These are phyloP conservation scores for Artemisiospiza belli DNA, from an alignment of 2,113 vertebrate genomes.

Conservation along the genomic window DNA sequence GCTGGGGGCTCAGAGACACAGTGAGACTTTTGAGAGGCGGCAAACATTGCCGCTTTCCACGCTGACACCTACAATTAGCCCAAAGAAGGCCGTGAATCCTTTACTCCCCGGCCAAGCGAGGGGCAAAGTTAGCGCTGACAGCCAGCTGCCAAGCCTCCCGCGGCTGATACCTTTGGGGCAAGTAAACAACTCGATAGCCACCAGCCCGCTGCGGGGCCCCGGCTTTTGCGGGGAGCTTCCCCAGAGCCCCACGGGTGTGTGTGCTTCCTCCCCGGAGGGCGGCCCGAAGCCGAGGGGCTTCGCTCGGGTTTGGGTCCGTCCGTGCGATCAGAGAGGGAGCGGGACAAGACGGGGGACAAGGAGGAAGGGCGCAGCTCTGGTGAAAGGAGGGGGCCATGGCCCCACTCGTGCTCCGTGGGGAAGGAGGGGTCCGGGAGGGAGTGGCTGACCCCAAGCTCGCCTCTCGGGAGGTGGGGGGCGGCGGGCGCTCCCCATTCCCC, in stretches of 20 bases:
- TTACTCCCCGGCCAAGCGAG: conserved; percentile 46
- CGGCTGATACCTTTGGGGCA: conserved; percentile 22
- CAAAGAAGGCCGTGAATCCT: conserved; percentile 57
- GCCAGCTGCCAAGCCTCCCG: conserved; percentile 37
- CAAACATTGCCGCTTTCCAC: conserved; percentile 62
- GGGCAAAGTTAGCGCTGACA: conserved; percentile 28
- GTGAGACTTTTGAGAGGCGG: conserved; percentile 42
- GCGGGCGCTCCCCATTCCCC: not conserved
- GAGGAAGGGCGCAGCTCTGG: not conserved
- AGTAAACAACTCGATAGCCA: conserved; percentile 16
- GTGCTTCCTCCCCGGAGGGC: not conserved
- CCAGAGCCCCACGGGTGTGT: not conserved
- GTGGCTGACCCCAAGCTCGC: not conserved
- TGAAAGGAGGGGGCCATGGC: not conserved
- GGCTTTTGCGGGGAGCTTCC: not conserved
- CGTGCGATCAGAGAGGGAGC: accelerated
- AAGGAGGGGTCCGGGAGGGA: not conserved
- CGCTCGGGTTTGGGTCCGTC: not conserved
- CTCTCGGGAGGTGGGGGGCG: not conserved
- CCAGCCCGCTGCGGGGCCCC: not conserved
- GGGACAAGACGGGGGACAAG: not conserved
- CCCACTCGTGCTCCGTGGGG: not conserved
- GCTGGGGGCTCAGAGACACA: not conserved
- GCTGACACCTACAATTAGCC: conserved; percentile 69
- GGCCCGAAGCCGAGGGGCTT: not conserved